Conservation (phyloP, 35 echinoderm and acorn worm genomes). For the Ptychodera flava region DNA sequence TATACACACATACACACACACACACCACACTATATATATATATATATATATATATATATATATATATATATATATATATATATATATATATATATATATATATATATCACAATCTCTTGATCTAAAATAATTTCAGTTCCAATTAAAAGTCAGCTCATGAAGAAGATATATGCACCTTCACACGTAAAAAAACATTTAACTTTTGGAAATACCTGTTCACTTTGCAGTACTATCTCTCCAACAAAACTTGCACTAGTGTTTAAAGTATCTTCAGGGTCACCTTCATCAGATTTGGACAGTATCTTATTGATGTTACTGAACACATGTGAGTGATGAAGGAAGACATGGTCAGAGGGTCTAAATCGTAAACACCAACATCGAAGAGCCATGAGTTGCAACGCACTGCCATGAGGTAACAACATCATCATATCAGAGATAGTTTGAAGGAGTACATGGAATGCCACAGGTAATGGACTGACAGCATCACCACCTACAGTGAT, state of each 20-base stretch:
- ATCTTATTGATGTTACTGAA: constrained; percentile 99
- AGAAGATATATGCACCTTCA: too few species aligned
- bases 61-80: too few species aligned
- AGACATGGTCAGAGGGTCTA: constrained; percentile 75
- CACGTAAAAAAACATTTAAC: too few species aligned
- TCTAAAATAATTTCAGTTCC: too few species aligned
- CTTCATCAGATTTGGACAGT: constrained; percentile 76
- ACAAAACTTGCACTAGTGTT: background rate
- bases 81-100: too few species aligned
- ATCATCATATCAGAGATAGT: constrained; percentile 91
- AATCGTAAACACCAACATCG: constrained; percentile 93
- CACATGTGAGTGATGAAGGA: constrained; percentile 91
- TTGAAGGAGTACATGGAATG: constrained; percentile 88
- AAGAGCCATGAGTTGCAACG: constrained; percentile 90
- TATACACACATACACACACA: too few species aligned
- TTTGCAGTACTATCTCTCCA: background rate
- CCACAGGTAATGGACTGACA: constrained; percentile 54
- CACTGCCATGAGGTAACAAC: constrained; percentile 78
- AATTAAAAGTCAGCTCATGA: too few species aligned
- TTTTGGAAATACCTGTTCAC: background rate
- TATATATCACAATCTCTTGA: too few species aligned
- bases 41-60: too few species aligned
- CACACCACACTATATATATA: too few species aligned
- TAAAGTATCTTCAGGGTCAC: constrained; percentile 37
- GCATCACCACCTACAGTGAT: constrained; percentile 87